Evolutionary conservation across 2,797 vertebrate genomes (phyloP).

Genomic region (Cossypha caffra): DNA sequence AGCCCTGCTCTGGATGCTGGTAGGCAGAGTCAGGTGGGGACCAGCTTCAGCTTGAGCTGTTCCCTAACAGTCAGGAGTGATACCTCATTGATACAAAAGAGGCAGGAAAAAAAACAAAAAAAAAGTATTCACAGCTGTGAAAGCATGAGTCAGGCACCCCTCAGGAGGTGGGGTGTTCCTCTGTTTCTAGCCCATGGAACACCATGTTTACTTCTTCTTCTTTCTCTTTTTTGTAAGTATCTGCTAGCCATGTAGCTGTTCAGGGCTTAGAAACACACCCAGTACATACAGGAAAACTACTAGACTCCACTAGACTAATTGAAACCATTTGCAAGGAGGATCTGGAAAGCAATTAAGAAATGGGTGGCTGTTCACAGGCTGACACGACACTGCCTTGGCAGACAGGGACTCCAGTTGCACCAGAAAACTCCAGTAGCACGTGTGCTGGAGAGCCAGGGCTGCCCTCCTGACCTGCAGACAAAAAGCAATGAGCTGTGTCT

Average conservation of each 20-base stretch:
- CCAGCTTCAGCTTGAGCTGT: neutral
- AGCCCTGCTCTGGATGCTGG: neutral
- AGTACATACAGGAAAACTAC: neutral
- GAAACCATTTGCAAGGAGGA: neutral
- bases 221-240: neutral
- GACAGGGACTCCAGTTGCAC: neutral
- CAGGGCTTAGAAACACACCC: neutral
- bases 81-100: neutral
- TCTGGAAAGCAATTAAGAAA: neutral
- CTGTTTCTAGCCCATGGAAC: neutral
- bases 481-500: fast-evolving
- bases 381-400: neutral
- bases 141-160: neutral
- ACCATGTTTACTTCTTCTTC: neutral
- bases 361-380: neutral
- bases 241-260: neutral
- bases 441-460: neutral
- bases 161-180: neutral
- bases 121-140: neutral
- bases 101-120: neutral
- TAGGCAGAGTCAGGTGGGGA: neutral
- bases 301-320: neutral
- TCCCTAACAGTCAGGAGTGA: neutral
- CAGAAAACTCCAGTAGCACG: neutral
- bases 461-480: neutral